Evolutionary conservation across 2,888 invertebrate species (phyloP).

Genomic region (Eupeodes luniger): DNA sequence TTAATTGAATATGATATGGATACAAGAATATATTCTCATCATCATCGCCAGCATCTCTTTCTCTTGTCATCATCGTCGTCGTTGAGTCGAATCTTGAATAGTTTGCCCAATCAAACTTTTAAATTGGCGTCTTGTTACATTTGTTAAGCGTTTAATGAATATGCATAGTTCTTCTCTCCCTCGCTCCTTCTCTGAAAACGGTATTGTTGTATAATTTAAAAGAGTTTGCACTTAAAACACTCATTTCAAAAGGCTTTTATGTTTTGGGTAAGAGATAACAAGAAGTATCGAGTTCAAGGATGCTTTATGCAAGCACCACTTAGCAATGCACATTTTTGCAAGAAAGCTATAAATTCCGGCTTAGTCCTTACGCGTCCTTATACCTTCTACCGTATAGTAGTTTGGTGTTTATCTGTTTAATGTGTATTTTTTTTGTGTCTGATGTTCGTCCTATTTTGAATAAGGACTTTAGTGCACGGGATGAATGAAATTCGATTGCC

Average conservation of each 20-base stretch:
- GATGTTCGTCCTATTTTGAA: background rate
- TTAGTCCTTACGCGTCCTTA: slow-evolving; percentile 42
- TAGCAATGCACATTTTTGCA: slow-evolving; percentile 70
- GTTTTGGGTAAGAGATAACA: slow-evolving; percentile 59
- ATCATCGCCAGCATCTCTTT: background rate
- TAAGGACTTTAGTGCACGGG: slow-evolving; percentile 18
- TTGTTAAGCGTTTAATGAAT: slow-evolving; percentile 72
- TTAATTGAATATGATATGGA: slow-evolving; percentile 71
- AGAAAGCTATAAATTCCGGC: slow-evolving; percentile 67
- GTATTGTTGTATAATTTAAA: background rate
- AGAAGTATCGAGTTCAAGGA: slow-evolving; percentile 66
- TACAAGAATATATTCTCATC: slow-evolving; percentile 39
- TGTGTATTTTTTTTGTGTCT: slow-evolving; percentile 1
- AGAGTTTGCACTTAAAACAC: background rate
- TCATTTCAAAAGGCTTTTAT: slow-evolving; percentile 37
- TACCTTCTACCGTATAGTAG: too few species aligned
- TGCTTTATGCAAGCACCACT: slow-evolving; percentile 69
- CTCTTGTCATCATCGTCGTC: background rate
- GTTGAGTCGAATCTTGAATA: background rate
- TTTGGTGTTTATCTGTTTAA: slow-evolving; percentile 5
- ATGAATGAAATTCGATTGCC: slow-evolving; percentile 56
- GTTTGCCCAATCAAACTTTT: slow-evolving; percentile 71
- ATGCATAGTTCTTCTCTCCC: slow-evolving; percentile 42
- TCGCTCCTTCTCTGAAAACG: background rate
- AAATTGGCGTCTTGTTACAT: slow-evolving; percentile 71